Percentiles rank a stretch among this genome's conserved stretches.
Evolutionary conservation across 2,113 vertebrate genomes (phyloP).

Genomic region (Notiomystis cincta): DNA sequence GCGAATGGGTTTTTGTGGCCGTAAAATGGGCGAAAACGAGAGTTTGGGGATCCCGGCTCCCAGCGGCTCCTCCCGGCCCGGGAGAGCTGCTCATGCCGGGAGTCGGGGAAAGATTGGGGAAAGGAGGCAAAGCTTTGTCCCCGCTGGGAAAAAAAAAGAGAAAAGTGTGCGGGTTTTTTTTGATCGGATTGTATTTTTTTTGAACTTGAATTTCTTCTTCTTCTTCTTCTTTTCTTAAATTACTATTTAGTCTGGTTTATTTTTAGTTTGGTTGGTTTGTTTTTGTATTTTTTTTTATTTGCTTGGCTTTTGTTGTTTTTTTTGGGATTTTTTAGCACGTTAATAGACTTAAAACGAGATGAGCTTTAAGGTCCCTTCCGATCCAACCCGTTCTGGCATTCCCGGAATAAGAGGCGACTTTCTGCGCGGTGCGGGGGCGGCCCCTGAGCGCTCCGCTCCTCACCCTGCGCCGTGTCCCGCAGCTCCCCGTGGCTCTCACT

Average conservation of each 20-base stretch:
- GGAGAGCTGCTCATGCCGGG: background rate
- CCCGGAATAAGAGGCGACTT: background rate
- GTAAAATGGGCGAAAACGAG: background rate
- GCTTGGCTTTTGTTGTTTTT: background rate
- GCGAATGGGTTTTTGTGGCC: background rate
- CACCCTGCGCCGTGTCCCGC: background rate
- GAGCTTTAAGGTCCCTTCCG: background rate
- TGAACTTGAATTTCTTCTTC: too few species aligned
- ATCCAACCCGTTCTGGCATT: background rate
- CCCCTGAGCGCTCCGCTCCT: background rate
- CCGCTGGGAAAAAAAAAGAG: accelerated
- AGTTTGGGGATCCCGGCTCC: background rate
- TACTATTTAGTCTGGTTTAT: background rate
- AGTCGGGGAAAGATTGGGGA: background rate
- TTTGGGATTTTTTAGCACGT: background rate
- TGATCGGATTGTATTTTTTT: background rate
- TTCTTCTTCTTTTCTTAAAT: background rate
- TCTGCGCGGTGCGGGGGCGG: background rate
- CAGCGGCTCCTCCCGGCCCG: background rate
- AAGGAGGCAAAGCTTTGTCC: background rate
- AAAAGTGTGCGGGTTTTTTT: accelerated
- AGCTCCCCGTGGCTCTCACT: accelerated
- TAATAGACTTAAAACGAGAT: background rate
- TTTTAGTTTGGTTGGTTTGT: too few species aligned
- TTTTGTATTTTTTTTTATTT: too few species aligned